phyloP scores from a whole-genome alignment of 2,888 invertebrate genomes.

The Tachina lurida region DNA sequence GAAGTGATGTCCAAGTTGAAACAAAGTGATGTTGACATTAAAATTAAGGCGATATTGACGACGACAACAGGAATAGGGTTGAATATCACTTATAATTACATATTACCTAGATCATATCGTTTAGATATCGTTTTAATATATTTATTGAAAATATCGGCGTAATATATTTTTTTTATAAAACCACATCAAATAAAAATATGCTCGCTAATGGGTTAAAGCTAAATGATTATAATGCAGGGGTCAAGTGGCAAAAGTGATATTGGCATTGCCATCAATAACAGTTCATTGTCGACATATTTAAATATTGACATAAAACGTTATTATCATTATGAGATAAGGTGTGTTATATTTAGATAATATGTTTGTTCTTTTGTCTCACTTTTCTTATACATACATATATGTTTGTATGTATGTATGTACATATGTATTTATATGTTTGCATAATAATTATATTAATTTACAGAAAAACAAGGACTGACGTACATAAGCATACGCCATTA shows the following conservation, averaged over 20 bases:
- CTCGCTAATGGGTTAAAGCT: not conserved
- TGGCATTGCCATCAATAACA: conserved; percentile 39
- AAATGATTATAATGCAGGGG: conserved; percentile 14
- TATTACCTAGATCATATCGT: too few relatives aligned
- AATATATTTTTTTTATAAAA: too few relatives aligned
- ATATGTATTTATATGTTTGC: not conserved
- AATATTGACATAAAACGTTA: not conserved
- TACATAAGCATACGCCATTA: not conserved
- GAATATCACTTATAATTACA: too few relatives aligned
- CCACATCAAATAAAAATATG: too few relatives aligned
- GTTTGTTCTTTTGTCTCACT: conserved; percentile 12
- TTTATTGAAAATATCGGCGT: too few relatives aligned
- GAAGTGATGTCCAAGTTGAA: too few relatives aligned
- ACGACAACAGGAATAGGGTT: too few relatives aligned
- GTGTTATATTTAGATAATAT: conserved; percentile 20
- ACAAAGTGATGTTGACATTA: too few relatives aligned
- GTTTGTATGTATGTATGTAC: too few relatives aligned
- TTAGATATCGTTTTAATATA: too few relatives aligned
- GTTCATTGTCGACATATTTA: conserved; percentile 26
- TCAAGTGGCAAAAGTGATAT: not conserved
- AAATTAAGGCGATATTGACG: too few relatives aligned
- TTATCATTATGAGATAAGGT: conserved; percentile 21
- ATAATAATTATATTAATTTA: conserved; percentile 15
- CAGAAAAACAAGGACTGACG: conserved; percentile 3
- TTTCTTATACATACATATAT: not conserved